These are phyloP conservation scores for Setipinna tenuifilis DNA, from an alignment of 2,797 vertebrate genomes.

Conservation along the genomic window DNA sequence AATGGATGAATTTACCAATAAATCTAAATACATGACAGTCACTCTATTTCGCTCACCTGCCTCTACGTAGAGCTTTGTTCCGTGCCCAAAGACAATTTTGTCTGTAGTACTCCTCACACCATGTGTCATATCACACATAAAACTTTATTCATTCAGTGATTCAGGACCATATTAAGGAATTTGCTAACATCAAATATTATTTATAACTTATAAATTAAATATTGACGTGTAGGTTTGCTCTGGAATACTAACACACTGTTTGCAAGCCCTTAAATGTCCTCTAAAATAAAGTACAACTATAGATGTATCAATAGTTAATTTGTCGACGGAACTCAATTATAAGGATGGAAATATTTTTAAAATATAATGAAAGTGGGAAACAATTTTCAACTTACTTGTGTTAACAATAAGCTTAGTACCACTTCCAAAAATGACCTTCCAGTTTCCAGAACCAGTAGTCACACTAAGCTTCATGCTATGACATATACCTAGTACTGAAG, in stretches of 20 bases:
- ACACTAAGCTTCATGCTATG: conserved; percentile 43
- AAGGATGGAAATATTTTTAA: no score
- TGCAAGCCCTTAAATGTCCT: no score
- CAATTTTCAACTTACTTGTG: conserved; percentile 56
- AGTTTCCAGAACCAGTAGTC: conserved; percentile 42
- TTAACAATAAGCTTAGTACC: conserved; percentile 53
- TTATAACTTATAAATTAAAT: no score
- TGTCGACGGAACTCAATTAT: no score
- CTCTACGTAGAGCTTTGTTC: not conserved
- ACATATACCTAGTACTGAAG: conserved; percentile 31
- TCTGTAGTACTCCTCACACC: not conserved
- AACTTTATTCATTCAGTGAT: not conserved
- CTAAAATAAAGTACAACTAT: no score
- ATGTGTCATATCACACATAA: not conserved
- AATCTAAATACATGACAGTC: not conserved
- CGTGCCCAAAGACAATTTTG: not conserved
- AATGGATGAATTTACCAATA: not conserved
- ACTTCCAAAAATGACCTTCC: conserved; percentile 56
- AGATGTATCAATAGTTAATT: no score
- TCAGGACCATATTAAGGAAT: no score
- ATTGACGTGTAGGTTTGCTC: no score
- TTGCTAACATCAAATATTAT: no score
- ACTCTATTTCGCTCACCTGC: not conserved
- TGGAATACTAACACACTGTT: no score
- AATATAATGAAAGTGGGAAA: not conserved